Evolutionary conservation across 2,113 vertebrate genomes (phyloP).

Genomic region (Polypterus bichir): DNA sequence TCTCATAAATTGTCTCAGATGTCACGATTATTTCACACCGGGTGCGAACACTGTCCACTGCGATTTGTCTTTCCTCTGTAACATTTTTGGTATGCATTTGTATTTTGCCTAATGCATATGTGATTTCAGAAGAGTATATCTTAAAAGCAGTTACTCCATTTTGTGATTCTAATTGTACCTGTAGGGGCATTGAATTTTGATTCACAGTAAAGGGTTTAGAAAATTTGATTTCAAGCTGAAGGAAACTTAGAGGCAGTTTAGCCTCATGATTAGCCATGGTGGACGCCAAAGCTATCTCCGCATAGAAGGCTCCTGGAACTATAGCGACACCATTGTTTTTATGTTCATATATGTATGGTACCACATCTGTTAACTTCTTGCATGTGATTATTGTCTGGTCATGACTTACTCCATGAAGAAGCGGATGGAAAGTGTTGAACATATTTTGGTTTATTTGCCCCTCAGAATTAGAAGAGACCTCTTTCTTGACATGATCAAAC

Average conservation of each 20-base stretch:
- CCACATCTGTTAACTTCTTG: constrained; percentile 34
- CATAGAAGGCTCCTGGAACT: constrained; percentile 60
- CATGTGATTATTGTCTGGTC: constrained; percentile 37
- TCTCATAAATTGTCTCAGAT: constrained; percentile 45
- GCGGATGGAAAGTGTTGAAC: constrained; percentile 24
- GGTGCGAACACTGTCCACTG: constrained; percentile 35
- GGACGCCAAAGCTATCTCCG: constrained; percentile 59
- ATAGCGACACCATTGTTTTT: constrained; percentile 52
- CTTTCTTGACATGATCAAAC: constrained; percentile 53
- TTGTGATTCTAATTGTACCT: constrained; percentile 38
- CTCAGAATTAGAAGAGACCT: constrained; percentile 38
- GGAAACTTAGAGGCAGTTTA: constrained; percentile 40
- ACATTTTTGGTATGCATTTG: constrained; percentile 14
- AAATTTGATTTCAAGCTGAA: constrained; percentile 54
- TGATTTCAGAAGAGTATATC: constrained; percentile 43
- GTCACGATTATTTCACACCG: constrained; percentile 47
- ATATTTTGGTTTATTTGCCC: constrained; percentile 27
- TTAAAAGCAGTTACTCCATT: constrained; percentile 39
- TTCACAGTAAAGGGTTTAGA: constrained; percentile 44
- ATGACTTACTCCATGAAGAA: constrained; percentile 33
- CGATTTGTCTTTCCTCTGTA: constrained; percentile 49
- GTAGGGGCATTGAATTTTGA: constrained; percentile 39
- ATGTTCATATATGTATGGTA: constrained; percentile 59
- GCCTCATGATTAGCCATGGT: constrained; percentile 42
- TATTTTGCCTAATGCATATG: constrained; percentile 54